Evolutionary conservation across 2,113 vertebrate genomes (phyloP).

Genomic region (Laticauda laticaudata): DNA sequence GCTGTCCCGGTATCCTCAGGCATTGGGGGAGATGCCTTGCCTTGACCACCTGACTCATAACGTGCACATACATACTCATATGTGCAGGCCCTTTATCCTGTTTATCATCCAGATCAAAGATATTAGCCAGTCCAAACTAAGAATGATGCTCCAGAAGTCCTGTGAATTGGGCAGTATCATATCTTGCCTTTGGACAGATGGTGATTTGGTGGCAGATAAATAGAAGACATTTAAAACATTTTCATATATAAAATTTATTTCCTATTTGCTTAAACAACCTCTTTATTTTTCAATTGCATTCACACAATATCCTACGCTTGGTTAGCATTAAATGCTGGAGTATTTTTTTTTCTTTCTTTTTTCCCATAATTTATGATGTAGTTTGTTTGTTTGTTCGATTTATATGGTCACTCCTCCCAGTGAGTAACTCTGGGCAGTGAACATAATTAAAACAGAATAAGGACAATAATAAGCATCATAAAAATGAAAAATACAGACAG

Average conservation of each 20-base stretch:
- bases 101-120: neutral
- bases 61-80: neutral
- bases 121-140: neutral
- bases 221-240: neutral
- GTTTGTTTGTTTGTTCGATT: neutral
- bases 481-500: neutral
- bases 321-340: neutral
- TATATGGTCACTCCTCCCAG: neutral
- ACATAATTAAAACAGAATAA: neutral
- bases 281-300: neutral
- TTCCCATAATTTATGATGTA: neutral
- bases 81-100: neutral
- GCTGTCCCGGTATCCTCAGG: too few species aligned
- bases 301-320: neutral
- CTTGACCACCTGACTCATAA: too few species aligned
- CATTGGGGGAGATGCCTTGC: too few species aligned
- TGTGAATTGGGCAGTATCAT: neutral
- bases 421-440: neutral
- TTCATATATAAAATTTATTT: neutral
- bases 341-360: neutral
- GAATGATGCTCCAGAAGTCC: neutral
- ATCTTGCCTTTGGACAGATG: neutral
- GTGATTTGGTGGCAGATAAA: neutral
- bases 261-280: neutral
- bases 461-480: neutral